Evolutionary conservation across 2,113 vertebrate species (phyloP).

Genomic region (Lates calcarifer): DNA sequence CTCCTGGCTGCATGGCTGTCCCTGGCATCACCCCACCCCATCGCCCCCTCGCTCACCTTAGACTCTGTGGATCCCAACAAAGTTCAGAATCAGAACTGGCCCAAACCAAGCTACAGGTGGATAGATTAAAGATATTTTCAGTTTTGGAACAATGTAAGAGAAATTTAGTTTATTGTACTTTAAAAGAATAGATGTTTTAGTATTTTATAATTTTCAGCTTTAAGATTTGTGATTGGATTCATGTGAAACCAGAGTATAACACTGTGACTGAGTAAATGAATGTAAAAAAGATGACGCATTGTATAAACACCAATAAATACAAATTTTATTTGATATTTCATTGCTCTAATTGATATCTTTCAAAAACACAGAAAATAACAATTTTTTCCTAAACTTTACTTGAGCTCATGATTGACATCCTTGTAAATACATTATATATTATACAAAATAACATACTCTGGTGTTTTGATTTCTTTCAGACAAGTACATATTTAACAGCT

Average conservation of each 20-base stretch:
- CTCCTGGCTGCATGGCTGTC: slow-evolving; percentile 86
- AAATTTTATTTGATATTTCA: neutral
- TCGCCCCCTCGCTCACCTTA: slow-evolving; percentile 80
- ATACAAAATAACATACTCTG: neutral
- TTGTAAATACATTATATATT: slow-evolving; percentile 8
- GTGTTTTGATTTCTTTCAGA: neutral
- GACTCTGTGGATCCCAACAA: slow-evolving; percentile 79
- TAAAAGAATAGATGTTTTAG: neutral
- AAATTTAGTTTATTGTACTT: neutral
- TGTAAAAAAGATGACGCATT: neutral
- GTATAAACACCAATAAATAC: neutral
- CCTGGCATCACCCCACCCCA: slow-evolving; percentile 84
- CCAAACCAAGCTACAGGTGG: slow-evolving; percentile 74
- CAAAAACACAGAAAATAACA: neutral
- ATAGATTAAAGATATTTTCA: slow-evolving; percentile 59
- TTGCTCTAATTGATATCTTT: neutral
- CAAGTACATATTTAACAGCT: neutral
- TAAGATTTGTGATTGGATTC: neutral
- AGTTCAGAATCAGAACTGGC: slow-evolving; percentile 77
- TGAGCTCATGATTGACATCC: neutral
- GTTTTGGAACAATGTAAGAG: neutral
- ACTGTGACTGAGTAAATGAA: neutral
- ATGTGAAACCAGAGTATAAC: neutral
- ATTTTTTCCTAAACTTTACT: neutral
- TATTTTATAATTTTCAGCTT: neutral